Percentiles rank a stretch among this genome's conserved stretches.
Conservation (phyloP, 1,140 invertebrate genomes). For the Dendrolimus kikuchii region DNA sequence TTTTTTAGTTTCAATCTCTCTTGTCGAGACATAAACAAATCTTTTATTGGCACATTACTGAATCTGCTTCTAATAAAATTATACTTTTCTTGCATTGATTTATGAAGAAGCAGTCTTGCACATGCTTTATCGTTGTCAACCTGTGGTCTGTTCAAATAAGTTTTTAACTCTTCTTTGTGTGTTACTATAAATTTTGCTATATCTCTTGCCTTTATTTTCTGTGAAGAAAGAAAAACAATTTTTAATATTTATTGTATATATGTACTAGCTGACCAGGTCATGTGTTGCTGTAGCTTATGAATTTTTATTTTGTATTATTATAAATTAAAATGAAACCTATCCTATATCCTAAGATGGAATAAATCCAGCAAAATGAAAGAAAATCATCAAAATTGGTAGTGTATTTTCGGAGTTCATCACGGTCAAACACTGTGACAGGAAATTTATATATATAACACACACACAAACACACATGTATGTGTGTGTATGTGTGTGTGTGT, state of each 20-base stretch:
- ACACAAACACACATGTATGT: too few species aligned
- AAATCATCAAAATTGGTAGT: too few species aligned
- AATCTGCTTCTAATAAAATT: constrained; percentile 47
- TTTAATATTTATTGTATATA: not conserved
- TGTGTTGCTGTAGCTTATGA: too few species aligned
- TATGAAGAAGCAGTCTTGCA: constrained; percentile 53
- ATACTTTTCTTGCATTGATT: constrained; percentile 52
- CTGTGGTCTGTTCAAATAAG: constrained; percentile 49
- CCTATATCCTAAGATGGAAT: too few species aligned
- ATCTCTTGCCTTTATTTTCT: constrained; percentile 61
- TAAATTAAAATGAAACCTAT: too few species aligned
- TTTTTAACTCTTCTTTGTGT: constrained; percentile 45
- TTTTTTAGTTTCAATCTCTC: constrained; percentile 57
- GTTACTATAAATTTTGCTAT: constrained; percentile 55
- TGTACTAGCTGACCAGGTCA: too few species aligned
- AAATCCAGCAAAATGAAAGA: too few species aligned
- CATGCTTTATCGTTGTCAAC: constrained; percentile 54
- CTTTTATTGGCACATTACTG: constrained; percentile 48
- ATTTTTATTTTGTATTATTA: too few species aligned
- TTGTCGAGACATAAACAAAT: constrained; percentile 57
- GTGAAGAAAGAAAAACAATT: constrained; percentile 19
- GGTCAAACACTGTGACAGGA: too few species aligned
- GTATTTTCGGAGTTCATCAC: too few species aligned
- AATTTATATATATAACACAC: too few species aligned
- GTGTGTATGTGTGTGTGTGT: too few species aligned